Evolutionary conservation across 2,888 invertebrate genomes (phyloP).

Genomic region (Hemaris fuciformis): DNA sequence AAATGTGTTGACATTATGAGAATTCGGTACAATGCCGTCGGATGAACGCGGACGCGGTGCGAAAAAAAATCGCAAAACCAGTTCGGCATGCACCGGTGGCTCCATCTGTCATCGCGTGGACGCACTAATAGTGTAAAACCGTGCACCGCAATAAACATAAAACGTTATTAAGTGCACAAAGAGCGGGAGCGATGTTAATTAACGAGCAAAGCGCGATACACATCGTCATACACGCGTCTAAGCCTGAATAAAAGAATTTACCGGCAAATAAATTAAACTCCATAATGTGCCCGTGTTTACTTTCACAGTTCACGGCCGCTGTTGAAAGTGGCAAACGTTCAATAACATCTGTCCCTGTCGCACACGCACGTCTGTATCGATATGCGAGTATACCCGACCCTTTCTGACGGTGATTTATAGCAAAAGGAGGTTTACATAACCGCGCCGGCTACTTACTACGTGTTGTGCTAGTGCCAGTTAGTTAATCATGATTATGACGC

Average conservation of each 20-base stretch:
- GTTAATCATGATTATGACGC: slow-evolving; percentile 67
- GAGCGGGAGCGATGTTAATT: not conserved
- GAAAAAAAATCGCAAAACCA: not conserved
- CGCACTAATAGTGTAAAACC: slow-evolving; percentile 22
- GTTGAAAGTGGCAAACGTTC: slow-evolving; percentile 33
- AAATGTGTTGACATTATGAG: slow-evolving; percentile 2
- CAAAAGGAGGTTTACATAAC: slow-evolving; percentile 59
- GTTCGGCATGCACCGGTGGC: slow-evolving; percentile 23
- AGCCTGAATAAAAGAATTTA: slow-evolving; percentile 39
- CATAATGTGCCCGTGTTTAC: slow-evolving; percentile 61
- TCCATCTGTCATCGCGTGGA: slow-evolving; percentile 39
- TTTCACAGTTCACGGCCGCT: slow-evolving; percentile 67
- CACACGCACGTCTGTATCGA: slow-evolving; percentile 17
- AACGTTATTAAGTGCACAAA: slow-evolving; percentile 3
- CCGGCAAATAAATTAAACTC: slow-evolving; percentile 47
- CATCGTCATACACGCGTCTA: slow-evolving; percentile 14
- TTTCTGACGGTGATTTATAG: slow-evolving; percentile 64
- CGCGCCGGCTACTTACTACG: slow-evolving; percentile 59
- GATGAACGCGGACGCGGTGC: not conserved
- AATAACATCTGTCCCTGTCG: slow-evolving; percentile 37
- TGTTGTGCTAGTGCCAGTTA: slow-evolving; percentile 52
- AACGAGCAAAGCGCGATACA: not conserved
- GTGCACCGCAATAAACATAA: slow-evolving; percentile 21
- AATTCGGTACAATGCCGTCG: not conserved
- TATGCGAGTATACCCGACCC: slow-evolving; percentile 37